phyloP scores from a whole-genome alignment of 2,113 vertebrate genomes.

The Plecturocebus donacophilus region DNA sequence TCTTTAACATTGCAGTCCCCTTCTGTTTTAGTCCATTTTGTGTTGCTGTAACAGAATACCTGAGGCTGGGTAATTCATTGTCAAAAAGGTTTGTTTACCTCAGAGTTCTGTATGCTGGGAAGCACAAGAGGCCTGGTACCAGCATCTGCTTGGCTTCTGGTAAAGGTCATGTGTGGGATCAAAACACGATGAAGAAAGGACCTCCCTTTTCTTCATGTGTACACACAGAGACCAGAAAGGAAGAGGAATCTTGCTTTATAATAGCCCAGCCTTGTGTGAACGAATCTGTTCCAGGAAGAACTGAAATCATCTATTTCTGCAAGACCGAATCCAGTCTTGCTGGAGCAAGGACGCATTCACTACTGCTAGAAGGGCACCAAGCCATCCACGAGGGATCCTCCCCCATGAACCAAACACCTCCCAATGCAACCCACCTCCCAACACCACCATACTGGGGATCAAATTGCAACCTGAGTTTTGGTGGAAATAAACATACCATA shows the following conservation, averaged over 20 bases:
- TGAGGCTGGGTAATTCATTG: neutral
- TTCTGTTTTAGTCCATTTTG: neutral
- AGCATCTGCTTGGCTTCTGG: neutral
- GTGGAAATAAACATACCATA: neutral
- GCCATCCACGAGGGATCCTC: neutral
- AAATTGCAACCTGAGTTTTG: neutral
- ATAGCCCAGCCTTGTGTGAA: neutral
- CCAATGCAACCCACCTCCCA: neutral
- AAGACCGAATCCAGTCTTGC: neutral
- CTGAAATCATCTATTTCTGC: neutral
- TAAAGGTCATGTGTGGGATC: neutral
- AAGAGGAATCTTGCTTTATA: neutral
- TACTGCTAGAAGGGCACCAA: neutral
- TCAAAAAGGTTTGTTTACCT: neutral
- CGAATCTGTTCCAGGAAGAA: neutral
- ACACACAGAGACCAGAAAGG: neutral
- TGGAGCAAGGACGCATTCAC: neutral
- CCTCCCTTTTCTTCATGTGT: neutral
- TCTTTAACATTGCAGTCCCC: neutral
- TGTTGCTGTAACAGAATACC: neutral
- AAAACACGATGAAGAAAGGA: neutral
- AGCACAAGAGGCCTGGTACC: neutral
- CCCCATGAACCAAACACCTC: neutral
- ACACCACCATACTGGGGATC: neutral
- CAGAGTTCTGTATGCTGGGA: neutral